Evolutionary conservation across 2,888 invertebrate genomes (phyloP).

Genomic region (Eucera pruinosa): DNA sequence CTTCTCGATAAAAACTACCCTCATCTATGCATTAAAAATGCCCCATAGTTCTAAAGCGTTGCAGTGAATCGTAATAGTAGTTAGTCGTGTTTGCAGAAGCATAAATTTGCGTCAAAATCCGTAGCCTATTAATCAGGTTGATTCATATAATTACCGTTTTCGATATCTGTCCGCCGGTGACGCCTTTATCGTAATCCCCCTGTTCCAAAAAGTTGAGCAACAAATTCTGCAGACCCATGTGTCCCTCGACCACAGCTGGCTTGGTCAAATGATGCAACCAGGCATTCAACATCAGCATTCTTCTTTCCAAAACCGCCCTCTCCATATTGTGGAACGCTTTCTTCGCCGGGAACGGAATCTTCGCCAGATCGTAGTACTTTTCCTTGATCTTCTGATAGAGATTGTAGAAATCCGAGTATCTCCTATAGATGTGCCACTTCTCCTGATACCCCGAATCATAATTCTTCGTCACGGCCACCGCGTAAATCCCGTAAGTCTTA

Average conservation of each 20-base stretch:
- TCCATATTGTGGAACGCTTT: constrained; percentile 97
- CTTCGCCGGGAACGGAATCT: constrained; percentile 94
- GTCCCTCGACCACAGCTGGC: constrained; percentile 86
- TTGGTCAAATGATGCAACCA: constrained; percentile 91
- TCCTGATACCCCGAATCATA: constrained; percentile 89
- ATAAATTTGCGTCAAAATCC: no score
- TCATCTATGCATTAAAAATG: no score
- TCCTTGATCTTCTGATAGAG: constrained; percentile 93
- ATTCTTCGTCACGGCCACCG: constrained; percentile 91
- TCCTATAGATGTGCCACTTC: constrained; percentile 95
- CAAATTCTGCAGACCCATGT: constrained; percentile 87
- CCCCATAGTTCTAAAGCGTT: no score
- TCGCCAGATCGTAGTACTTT: constrained; percentile 92
- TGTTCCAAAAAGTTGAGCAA: constrained; percentile 89
- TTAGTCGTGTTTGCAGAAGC: no score
- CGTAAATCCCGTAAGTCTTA: constrained; percentile 95
- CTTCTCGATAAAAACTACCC: no score
- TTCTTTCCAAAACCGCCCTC: constrained; percentile 91
- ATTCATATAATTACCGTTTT: constrained; percentile 84
- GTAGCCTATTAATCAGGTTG: no score
- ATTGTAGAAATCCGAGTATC: constrained; percentile 97
- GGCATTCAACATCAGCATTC: constrained; percentile 92
- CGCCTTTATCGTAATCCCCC: constrained; percentile 89
- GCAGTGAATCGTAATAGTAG: no score
- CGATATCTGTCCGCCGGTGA: constrained; percentile 86